Evolutionary conservation across 2,113 vertebrate genomes (phyloP).

Genomic region (Apteryx mantelli): DNA sequence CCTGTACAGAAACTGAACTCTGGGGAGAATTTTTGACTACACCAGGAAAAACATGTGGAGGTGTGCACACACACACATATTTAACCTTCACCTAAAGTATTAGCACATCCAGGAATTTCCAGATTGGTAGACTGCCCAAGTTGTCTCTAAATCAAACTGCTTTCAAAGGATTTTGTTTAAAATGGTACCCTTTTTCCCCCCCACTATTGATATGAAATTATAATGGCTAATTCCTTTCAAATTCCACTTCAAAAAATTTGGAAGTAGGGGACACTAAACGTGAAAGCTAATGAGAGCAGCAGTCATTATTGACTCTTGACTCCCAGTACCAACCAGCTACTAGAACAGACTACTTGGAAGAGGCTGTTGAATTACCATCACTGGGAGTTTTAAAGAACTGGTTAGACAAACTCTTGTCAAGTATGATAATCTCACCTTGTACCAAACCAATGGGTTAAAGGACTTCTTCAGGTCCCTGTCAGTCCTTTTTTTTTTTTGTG

Average conservation of each 20-base stretch:
- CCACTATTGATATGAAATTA: background rate
- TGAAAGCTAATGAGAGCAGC: background rate
- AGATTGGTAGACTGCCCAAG: background rate
- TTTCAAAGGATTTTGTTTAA: background rate
- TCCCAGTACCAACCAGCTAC: background rate
- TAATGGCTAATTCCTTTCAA: background rate
- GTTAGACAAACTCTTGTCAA: background rate
- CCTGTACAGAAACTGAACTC: background rate
- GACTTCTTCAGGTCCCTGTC: background rate
- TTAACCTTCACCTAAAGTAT: background rate
- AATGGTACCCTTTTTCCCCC: background rate
- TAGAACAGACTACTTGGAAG: background rate
- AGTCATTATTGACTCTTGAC: background rate
- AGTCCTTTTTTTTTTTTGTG: background rate
- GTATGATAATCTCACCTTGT: background rate
- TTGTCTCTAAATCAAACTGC: background rate
- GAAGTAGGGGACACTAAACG: background rate
- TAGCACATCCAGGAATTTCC: background rate
- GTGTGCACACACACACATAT: background rate
- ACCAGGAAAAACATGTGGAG: background rate
- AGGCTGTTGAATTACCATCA: background rate
- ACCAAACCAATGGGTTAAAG: background rate
- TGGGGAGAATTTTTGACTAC: background rate
- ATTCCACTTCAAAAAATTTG: background rate
- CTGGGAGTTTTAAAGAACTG: background rate